Conservation (phyloP, 2,888 invertebrate genomes). For the Pristionchus entomophagus region DNA sequence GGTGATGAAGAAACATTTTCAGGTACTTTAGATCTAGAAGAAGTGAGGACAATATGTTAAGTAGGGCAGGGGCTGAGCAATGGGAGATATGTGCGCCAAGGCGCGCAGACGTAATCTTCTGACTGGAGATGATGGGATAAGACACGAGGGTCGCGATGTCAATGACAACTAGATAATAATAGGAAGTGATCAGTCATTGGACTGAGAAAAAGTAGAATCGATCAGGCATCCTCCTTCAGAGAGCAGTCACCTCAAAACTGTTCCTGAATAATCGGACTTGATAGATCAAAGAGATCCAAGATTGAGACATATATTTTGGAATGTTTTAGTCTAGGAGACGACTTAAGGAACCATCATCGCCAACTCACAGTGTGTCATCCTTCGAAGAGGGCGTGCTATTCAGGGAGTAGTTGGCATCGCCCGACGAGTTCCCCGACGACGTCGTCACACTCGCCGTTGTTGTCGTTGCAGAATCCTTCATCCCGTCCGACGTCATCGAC, state of each 20-base stretch:
- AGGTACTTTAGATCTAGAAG: constrained; percentile 35
- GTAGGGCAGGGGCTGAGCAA: constrained; percentile 21
- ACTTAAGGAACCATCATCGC: not conserved
- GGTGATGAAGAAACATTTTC: constrained; percentile 30
- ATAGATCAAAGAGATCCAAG: not conserved
- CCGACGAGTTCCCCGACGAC: constrained; percentile 2
- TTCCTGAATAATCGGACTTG: constrained; percentile 2
- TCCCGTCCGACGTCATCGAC: constrained; percentile 1
- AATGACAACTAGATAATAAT: constrained; percentile 23
- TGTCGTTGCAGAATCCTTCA: constrained; percentile 27
- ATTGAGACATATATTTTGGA: not conserved
- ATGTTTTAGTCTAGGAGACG: not conserved
- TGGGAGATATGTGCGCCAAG: not conserved
- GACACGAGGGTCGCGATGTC: constrained; percentile 13
- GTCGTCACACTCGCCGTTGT: constrained; percentile 1
- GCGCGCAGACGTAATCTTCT: constrained; percentile 31
- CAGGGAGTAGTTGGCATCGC: constrained; percentile 2
- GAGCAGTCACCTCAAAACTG: constrained; percentile 7
- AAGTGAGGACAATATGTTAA: constrained; percentile 6
- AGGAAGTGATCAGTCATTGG: not conserved
- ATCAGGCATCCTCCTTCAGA: not conserved
- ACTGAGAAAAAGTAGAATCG: not conserved
- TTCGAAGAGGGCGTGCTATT: constrained; percentile 15
- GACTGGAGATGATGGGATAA: not conserved
- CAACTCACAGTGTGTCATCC: not conserved